These are phyloP conservation scores for Vanessa cardui DNA, from an alignment of 2,888 invertebrate genomes.

Conservation along the genomic window DNA sequence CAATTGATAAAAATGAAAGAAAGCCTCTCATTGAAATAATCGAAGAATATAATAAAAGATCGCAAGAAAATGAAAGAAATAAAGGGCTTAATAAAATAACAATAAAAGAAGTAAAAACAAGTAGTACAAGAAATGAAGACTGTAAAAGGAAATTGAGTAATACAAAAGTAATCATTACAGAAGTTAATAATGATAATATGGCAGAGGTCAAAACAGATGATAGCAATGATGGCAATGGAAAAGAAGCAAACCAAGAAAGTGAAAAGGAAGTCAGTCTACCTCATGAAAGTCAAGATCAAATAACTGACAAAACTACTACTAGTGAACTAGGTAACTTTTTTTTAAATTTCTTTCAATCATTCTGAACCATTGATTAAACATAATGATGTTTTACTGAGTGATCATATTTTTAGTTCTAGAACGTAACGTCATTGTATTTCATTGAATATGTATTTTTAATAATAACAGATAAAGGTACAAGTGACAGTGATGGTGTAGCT, in stretches of 20 bases:
- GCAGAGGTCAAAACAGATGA: slow-evolving; percentile 16
- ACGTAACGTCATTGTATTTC: neutral
- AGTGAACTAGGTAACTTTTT: neutral
- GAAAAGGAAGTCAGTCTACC: slow-evolving; percentile 2
- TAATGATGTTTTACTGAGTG: too few species aligned
- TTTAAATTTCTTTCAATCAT: neutral
- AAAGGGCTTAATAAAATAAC: slow-evolving; percentile 38
- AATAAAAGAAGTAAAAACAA: slow-evolving; percentile 38
- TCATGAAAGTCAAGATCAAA: neutral
- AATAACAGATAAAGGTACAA: slow-evolving; percentile 12
- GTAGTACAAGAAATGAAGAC: slow-evolving; percentile 50
- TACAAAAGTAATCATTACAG: slow-evolving; percentile 26
- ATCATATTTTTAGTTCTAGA: too few species aligned
- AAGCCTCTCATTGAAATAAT: slow-evolving; percentile 68
- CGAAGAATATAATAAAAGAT: slow-evolving; percentile 49
- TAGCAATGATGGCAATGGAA: slow-evolving; percentile 4
- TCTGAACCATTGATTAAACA: too few species aligned
- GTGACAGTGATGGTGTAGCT: slow-evolving; percentile 58
- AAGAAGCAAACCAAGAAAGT: slow-evolving; percentile 13
- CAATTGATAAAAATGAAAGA: slow-evolving; percentile 46
- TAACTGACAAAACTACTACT: neutral
- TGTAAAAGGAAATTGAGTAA: neutral
- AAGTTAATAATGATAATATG: slow-evolving; percentile 21
- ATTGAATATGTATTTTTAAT: neutral
- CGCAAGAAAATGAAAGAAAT: slow-evolving; percentile 25